Evolutionary conservation across 2,888 invertebrate genomes (phyloP), one percentile per base, ranked within the genome.

Genomic region (Tenodera sinensis): DNA sequence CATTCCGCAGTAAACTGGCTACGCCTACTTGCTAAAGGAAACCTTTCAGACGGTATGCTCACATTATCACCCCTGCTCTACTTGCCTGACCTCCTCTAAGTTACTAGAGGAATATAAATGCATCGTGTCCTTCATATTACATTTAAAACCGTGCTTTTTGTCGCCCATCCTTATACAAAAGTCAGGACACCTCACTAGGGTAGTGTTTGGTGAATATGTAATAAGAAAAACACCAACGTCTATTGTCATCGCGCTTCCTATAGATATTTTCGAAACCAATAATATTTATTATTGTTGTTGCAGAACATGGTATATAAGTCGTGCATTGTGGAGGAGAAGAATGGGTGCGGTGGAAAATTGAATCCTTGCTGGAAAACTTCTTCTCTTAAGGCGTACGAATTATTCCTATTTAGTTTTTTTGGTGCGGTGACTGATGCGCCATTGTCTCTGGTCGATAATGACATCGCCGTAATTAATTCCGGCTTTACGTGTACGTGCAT

Each of bases 331-430:
- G 81, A n/a, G 6, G 83, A 15, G 28, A 34, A 42, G 54, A 82
- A 71, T 87, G 87, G 87, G 83, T 34, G 87, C 82, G 30, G 87
- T 83, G n/a, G n/a, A 71, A 42, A 87, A 87, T 42, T 87, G 87
- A 87, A 71, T 71, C 54, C 54, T 71, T 71, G 54, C 20, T 20
- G 25, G 54, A 25, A 71, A 71, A 42, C 42, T 42, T 71, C 47
- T 47, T 47, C 54, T 71, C 54, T 71, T 71, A 71, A 71, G 54
- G 54, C 54, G 54, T 71, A 71, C 54, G 54, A 71, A 71, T 71
- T 71, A 71, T 71, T 71, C 15, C 25, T 20, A 71, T 71, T 71
- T 71, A 25, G 54, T 71, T 25, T 25, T 25, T 20, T 71, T 15
- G 15, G 20, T 71, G 20, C 25, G 14, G 25, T 87, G 71, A 83